Conservation (phyloP, 1,140 invertebrate species). For the Drosophila subpulchrella region DNA sequence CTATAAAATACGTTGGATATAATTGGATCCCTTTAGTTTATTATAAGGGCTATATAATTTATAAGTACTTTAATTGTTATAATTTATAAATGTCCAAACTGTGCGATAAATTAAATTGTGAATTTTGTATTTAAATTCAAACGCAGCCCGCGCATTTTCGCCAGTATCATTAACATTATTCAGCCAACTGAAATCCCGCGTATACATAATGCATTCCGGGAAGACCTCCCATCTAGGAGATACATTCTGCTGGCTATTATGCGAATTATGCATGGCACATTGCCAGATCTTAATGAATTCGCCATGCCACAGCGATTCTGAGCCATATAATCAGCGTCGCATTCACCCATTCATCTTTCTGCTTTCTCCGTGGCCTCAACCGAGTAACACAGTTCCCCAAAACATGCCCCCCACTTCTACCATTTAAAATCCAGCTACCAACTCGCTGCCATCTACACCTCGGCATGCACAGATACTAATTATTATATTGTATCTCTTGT, state of each 20-base stretch:
- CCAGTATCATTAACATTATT: neutral
- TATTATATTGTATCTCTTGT: slow-evolving; percentile 76
- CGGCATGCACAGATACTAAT: slow-evolving; percentile 69
- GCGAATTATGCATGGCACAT: slow-evolving; percentile 39
- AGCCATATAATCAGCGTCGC: slow-evolving; percentile 42
- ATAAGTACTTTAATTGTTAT: no score
- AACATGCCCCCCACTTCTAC: neutral
- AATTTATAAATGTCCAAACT: no score
- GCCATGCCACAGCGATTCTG: slow-evolving; percentile 57
- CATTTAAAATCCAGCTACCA: slow-evolving; percentile 15
- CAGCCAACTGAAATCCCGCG: neutral
- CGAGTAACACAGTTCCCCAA: slow-evolving; percentile 31
- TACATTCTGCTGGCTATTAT: slow-evolving; percentile 19
- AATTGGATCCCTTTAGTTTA: no score
- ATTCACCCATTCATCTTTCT: slow-evolving; percentile 59
- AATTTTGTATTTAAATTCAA: neutral
- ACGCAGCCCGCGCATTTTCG: no score
- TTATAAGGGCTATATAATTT: no score
- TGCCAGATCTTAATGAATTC: slow-evolving; percentile 49
- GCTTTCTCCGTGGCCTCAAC: slow-evolving; percentile 60
- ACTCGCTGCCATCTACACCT: slow-evolving; percentile 65
- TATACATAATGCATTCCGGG: slow-evolving; percentile 21
- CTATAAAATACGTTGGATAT: no score
- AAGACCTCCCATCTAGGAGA: neutral
- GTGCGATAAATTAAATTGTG: no score